Evolutionary conservation across 1,140 invertebrate species (phyloP).

Genomic region (Calephelis nemesis): DNA sequence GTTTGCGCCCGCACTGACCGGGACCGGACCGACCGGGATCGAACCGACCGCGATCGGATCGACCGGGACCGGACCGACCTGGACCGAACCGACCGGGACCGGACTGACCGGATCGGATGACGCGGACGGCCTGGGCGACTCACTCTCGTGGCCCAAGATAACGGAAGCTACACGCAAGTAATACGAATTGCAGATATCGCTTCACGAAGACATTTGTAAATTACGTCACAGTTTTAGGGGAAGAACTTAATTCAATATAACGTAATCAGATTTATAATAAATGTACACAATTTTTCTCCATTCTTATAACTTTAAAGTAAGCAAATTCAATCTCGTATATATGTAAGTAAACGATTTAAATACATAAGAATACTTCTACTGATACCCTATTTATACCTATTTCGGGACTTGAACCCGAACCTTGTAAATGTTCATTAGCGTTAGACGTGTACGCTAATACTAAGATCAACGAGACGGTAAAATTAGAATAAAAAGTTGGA

Average conservation of each 20-base stretch:
- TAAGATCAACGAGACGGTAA: no score
- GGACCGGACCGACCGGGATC: not conserved
- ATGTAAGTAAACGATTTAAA: no score
- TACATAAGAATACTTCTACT: no score
- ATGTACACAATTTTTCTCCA: not conserved
- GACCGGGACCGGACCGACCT: not conserved
- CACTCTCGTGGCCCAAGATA: not conserved
- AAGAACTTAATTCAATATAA: not conserved
- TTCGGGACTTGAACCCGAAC: no score
- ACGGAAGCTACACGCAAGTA: not conserved
- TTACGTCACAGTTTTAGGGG: no score
- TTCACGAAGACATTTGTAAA: not conserved
- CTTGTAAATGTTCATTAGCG: no score
- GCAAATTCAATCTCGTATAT: no score
- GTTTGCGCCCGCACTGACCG: constrained; percentile 29
- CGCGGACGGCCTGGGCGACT: not conserved
- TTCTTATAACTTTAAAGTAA: no score
- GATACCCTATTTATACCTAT: no score
- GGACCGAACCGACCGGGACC: not conserved
- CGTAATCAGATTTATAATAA: not conserved
- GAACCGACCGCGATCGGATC: not conserved
- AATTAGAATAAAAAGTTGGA: no score
- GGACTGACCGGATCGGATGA: not conserved
- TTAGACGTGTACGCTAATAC: no score
- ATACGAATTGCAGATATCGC: not conserved